Conservation (phyloP, 2,113 vertebrate species). For the Turnix velox region DNA sequence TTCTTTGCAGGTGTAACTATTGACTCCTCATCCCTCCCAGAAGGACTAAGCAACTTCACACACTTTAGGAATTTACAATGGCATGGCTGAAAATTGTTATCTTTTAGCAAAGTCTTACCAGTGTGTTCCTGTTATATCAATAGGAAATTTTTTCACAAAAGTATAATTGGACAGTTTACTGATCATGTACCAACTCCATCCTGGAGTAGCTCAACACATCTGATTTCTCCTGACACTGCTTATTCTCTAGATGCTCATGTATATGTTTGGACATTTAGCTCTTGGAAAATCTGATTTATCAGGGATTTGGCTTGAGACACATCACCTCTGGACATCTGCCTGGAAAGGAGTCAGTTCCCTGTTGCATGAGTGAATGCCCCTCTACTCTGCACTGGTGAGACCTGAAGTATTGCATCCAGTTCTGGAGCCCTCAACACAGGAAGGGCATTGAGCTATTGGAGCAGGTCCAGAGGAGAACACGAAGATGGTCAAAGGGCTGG, state of each 20-base stretch:
- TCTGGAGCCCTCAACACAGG: no score
- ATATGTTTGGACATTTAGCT: neutral
- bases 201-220: neutral
- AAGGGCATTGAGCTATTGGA: no score
- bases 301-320: neutral
- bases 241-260: neutral
- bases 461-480: no score
- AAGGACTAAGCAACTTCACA: neutral
- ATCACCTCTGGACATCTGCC: neutral
- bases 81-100: neutral
- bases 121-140: neutral
- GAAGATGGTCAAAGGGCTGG: no score
- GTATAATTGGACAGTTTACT: neutral
- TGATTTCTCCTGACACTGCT: neutral
- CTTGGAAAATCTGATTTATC: neutral
- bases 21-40: neutral
- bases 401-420: no score
- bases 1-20: neutral
- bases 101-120: neutral
- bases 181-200: neutral
- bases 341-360: neutral
- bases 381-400: no score
- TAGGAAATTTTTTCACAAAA: neutral
- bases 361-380: neutral
- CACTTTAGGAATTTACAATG: neutral